Evolutionary conservation across 23 tunicate species (phyloP).

Genomic region (Trididemnum nubilum): DNA sequence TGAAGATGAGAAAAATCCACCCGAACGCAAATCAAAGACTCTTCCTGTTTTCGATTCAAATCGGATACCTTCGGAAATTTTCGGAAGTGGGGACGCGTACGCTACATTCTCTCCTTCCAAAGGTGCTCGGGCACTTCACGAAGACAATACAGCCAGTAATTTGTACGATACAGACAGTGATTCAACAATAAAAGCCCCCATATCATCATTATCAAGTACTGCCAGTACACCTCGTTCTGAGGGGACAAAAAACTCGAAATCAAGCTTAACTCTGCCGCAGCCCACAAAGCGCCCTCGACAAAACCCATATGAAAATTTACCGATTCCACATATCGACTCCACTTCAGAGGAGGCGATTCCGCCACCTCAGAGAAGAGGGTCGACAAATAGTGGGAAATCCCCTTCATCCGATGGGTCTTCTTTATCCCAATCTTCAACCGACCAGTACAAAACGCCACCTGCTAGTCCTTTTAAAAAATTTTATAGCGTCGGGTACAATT

Average conservation of each 20-base stretch:
- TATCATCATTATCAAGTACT: neutral
- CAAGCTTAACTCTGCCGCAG: too few relatives aligned
- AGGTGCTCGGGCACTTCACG: neutral
- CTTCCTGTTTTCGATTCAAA: slow-evolving; percentile 8
- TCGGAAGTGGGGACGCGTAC: neutral
- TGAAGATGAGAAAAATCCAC: neutral
- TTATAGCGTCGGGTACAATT: too few relatives aligned
- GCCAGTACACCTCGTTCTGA: slow-evolving; percentile 24
- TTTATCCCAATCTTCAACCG: neutral
- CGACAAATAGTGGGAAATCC: neutral
- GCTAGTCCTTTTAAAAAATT: neutral
- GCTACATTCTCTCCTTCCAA: too few relatives aligned
- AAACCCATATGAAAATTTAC: too few relatives aligned
- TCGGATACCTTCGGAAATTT: neutral
- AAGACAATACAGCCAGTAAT: neutral
- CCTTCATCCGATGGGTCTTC: neutral
- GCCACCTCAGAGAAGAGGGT: too few relatives aligned
- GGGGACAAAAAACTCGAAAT: too few relatives aligned
- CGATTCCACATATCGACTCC: too few relatives aligned
- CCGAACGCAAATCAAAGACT: too few relatives aligned
- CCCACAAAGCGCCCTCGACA: neutral
- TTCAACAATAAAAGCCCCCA: slow-evolving; percentile 18
- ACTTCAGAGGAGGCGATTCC: too few relatives aligned
- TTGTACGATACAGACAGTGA: slow-evolving; percentile 18
- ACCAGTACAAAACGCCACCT: neutral